A percentile compares a stretch with the other conserved stretches of the same genome.
Conservation (phyloP, 64 coral and sea anemone genomes). For the Actinia equina region DNA sequence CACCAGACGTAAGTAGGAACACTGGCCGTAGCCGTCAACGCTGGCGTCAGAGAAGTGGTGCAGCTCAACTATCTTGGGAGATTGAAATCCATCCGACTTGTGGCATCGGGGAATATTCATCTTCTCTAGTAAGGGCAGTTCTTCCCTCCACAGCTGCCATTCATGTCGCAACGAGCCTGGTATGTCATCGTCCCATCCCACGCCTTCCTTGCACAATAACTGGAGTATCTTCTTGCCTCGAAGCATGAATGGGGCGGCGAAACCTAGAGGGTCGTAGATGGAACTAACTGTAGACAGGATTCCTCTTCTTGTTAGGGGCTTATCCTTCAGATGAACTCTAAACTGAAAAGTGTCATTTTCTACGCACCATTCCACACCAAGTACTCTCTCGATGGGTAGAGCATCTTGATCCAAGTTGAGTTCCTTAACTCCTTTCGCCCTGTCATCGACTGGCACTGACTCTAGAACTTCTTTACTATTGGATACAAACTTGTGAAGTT, state of each 20-base stretch:
- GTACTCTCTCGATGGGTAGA: neutral
- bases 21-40: neutral
- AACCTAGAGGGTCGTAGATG: slow-evolving; percentile 10
- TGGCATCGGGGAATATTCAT: neutral
- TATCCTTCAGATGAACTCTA: neutral
- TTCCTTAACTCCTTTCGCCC: neutral
- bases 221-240: slow-evolving; percentile 12
- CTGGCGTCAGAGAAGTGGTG: slow-evolving; percentile 40
- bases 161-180: neutral
- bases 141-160: neutral
- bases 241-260: neutral
- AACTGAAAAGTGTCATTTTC: neutral
- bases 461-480: neutral
- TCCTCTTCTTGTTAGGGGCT: neutral
- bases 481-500: slow-evolving; percentile 16
- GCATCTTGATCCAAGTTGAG: neutral
- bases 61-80: neutral
- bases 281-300: slow-evolving; percentile 19
- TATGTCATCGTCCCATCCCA: slow-evolving; percentile 5
- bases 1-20: slow-evolving; percentile 11
- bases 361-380: slow-evolving; percentile 15
- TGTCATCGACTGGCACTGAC: neutral
- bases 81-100: neutral
- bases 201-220: neutral
- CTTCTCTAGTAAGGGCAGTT: neutral